Percentiles rank a stretch among this genome's conserved stretches.
Evolutionary conservation across 2,888 invertebrate genomes (phyloP).

Genomic region (Tachystola acroxantha): DNA sequence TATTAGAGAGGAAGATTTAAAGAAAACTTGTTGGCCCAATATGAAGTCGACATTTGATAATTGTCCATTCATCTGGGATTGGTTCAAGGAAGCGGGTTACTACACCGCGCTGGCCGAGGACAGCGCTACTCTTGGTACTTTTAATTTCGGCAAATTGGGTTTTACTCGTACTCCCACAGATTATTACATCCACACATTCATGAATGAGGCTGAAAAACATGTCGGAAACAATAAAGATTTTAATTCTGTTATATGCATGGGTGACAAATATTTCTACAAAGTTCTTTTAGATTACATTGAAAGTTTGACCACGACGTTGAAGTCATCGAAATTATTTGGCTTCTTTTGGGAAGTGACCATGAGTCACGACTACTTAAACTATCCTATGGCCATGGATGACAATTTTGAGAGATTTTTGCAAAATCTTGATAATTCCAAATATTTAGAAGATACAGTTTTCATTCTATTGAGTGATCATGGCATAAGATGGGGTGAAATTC

Average conservation of each 20-base stretch:
- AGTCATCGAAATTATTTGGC: constrained; percentile 82
- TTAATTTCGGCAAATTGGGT: constrained; percentile 88
- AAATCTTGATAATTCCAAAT: constrained; percentile 63
- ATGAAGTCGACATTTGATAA: constrained; percentile 81
- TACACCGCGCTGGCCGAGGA: constrained; percentile 92
- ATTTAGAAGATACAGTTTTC: constrained; percentile 82
- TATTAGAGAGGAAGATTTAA: constrained; percentile 80
- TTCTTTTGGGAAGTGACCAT: constrained; percentile 91
- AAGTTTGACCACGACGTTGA: constrained; percentile 80
- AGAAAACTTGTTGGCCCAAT: constrained; percentile 80
- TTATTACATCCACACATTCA: constrained; percentile 88
- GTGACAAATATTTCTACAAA: constrained; percentile 82
- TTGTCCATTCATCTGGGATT: constrained; percentile 92
- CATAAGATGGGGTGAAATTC: constrained; percentile 90
- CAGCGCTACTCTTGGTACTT: constrained; percentile 85
- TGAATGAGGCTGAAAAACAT: constrained; percentile 81
- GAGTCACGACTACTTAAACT: constrained; percentile 91
- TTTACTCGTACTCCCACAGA: constrained; percentile 90
- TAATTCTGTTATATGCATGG: constrained; percentile 85
- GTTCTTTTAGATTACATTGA: constrained; percentile 84
- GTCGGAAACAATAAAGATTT: constrained; percentile 81
- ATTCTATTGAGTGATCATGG: constrained; percentile 94
- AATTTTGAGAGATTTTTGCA: constrained; percentile 79
- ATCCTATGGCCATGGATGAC: constrained; percentile 85
- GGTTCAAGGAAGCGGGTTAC: constrained; percentile 84